phyloP scores from a whole-genome alignment of 2,113 vertebrate species.

The Sorex araneus region DNA sequence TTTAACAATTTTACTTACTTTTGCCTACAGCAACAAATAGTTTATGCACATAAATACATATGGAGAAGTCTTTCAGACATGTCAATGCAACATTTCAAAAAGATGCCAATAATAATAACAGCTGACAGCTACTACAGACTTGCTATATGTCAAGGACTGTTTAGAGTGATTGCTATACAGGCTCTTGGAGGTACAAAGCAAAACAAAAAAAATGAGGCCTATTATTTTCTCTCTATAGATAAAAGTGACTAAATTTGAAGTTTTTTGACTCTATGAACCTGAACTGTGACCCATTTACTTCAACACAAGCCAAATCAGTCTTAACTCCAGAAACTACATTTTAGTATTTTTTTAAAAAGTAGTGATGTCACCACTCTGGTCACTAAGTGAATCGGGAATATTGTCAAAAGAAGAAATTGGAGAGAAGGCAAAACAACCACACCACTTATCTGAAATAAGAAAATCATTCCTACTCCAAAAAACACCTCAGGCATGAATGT shows the following conservation, averaged over 20 bases:
- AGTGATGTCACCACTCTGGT: background rate
- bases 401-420: background rate
- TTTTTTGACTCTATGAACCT: background rate
- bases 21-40: conserved; percentile 42
- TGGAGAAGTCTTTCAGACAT: background rate
- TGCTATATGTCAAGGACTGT: background rate
- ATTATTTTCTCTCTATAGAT: background rate
- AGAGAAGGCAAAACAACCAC: background rate
- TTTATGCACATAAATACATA: background rate
- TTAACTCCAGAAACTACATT: background rate
- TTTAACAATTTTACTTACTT: conserved; percentile 36
- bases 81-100: conserved; percentile 7
- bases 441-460: background rate
- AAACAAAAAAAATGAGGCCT: conserved; percentile 30
- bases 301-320: background rate
- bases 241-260: background rate
- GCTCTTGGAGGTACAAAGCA: background rate
- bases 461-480: conserved; percentile 13
- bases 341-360: background rate
- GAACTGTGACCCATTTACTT: background rate
- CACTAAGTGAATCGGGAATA: background rate
- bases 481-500: background rate
- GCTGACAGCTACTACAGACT: background rate
- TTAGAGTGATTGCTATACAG: background rate
- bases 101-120: conserved; percentile 10